A percentile compares a stretch with the other conserved stretches of the same genome.
Conservation (phyloP, 2,113 vertebrate species). For the Centropus bengalensis region DNA sequence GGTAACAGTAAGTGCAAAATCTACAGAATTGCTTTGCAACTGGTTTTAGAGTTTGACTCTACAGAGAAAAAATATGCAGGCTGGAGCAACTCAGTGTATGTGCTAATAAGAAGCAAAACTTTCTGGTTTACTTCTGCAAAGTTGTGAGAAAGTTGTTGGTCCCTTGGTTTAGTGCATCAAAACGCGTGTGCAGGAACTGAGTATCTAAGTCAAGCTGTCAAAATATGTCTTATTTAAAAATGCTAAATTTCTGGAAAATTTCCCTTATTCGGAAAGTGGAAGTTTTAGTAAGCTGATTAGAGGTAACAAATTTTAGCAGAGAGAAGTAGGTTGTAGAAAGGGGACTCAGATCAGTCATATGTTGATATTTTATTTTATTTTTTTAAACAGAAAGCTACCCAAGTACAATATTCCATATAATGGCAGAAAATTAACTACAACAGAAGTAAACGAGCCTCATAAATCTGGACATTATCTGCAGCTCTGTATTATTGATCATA, state of each 20-base stretch:
- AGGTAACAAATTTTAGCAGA: not conserved
- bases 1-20: not conserved
- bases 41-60: not conserved
- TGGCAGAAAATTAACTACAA: not conserved
- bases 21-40: not conserved
- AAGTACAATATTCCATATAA: not conserved
- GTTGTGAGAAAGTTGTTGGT: not conserved
- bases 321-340: not conserved
- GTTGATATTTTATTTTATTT: not conserved
- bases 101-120: not conserved
- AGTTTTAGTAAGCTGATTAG: not conserved
- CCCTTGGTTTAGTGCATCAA: not conserved
- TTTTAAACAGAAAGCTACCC: not conserved
- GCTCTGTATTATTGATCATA: not conserved
- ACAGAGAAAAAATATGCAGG: not conserved
- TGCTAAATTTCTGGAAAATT: not conserved
- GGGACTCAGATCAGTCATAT: not conserved
- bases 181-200: not conserved
- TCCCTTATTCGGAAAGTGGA: not conserved
- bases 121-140: not conserved
- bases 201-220: not conserved
- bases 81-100: not conserved
- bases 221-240: not conserved
- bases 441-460: not conserved
- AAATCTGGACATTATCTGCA: not conserved